These are phyloP conservation scores for Dasyprocta punctata DNA, from an alignment of 2,113 vertebrate species.

Conservation along the genomic window DNA sequence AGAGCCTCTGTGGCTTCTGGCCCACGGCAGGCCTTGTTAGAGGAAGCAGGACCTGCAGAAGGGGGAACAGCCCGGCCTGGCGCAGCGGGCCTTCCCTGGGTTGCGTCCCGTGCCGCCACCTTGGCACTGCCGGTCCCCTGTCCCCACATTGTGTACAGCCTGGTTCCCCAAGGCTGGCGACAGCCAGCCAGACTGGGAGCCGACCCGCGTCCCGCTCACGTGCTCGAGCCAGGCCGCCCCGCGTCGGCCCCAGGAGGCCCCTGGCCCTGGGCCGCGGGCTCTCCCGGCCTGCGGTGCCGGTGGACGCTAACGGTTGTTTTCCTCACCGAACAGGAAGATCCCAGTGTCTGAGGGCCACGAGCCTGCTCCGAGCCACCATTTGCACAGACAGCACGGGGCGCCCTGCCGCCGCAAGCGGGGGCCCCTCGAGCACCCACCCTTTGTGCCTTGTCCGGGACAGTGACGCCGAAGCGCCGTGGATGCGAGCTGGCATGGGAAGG, in stretches of 20 bases:
- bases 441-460: constrained; percentile 87
- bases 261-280: not conserved
- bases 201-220: not conserved
- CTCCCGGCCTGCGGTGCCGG: no score
- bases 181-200: not conserved
- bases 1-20: not conserved
- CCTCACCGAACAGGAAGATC: constrained; percentile 74
- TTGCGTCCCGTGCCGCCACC: not conserved
- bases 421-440: constrained; percentile 84
- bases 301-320: constrained; percentile 26
- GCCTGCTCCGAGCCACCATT: constrained; percentile 70
- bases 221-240: not conserved
- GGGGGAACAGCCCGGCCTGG: not conserved
- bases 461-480: constrained; percentile 73
- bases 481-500: constrained; percentile 63
- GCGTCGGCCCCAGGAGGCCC: fast-evolving
- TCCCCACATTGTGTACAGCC: no score
- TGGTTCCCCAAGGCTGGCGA: not conserved
- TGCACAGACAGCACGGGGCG: constrained; percentile 70
- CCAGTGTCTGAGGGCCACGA: constrained; percentile 70
- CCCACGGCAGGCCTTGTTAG: not conserved
- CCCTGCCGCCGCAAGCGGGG: constrained; percentile 76
- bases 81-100: no score
- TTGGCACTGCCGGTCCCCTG: fast-evolving
- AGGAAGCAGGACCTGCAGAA: not conserved